phyloP scores from a whole-genome alignment of 2,797 vertebrate species.

The Chelmon rostratus region DNA sequence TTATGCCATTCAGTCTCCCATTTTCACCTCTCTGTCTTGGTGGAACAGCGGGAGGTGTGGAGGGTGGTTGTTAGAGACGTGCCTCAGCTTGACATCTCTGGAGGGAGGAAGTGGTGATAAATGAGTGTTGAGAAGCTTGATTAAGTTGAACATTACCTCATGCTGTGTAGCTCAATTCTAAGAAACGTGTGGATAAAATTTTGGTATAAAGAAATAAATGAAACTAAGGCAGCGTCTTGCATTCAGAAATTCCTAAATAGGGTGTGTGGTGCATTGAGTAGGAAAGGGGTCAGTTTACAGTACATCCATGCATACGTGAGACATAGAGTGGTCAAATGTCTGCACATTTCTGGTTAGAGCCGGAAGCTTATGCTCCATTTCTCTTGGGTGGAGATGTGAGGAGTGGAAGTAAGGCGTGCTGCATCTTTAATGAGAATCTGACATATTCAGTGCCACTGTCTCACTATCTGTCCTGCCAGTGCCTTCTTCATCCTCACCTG shows the following conservation, averaged over 20 bases:
- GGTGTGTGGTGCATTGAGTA: neutral
- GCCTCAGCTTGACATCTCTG: conserved; percentile 73
- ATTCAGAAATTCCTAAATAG: conserved; percentile 1
- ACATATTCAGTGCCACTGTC: conserved; percentile 70
- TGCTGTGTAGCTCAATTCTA: conserved; percentile 45
- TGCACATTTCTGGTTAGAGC: conserved; percentile 61
- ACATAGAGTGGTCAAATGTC: conserved; percentile 64
- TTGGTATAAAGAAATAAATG: neutral
- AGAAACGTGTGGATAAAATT: conserved; percentile 28
- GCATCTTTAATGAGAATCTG: conserved; percentile 85
- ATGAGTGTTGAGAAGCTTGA: conserved; percentile 66
- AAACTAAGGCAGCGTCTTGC: conserved; percentile 17
- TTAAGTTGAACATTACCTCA: conserved; percentile 56
- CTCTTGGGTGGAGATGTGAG: conserved; percentile 68
- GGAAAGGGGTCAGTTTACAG: conserved; percentile 16
- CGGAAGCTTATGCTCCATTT: conserved; percentile 74
- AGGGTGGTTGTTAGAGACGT: conserved; percentile 59
- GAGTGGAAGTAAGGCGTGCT: conserved; percentile 75
- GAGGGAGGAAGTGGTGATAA: conserved; percentile 66
- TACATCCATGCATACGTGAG: conserved; percentile 37
- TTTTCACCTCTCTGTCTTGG: conserved; percentile 78
- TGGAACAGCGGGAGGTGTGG: conserved; percentile 52
- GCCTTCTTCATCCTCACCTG: conserved; percentile 56
- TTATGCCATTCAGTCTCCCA: conserved; percentile 67
- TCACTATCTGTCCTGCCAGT: conserved; percentile 58